Conservation (phyloP, 2,797 vertebrate genomes). For the Sitta carolinensis region DNA sequence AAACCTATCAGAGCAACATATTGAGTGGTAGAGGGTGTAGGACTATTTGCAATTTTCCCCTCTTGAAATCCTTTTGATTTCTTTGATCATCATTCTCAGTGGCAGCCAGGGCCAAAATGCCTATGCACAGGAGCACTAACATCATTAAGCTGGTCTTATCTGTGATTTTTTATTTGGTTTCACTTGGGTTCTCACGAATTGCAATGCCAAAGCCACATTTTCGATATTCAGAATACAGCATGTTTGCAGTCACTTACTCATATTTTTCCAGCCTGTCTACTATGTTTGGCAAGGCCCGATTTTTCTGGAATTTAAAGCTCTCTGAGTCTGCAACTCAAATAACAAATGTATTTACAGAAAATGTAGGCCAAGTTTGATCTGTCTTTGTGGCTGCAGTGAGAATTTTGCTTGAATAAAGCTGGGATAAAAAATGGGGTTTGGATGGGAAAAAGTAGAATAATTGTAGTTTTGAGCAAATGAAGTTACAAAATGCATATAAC, state of each 20-base stretch:
- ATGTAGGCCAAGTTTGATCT: background rate
- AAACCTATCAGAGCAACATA: background rate
- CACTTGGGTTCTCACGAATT: background rate
- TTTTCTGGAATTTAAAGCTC: background rate
- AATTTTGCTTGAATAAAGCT: background rate
- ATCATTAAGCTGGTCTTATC: background rate
- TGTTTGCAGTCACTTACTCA: background rate
- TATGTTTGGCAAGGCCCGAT: background rate
- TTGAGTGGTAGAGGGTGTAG: background rate
- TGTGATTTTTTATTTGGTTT: background rate
- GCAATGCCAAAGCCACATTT: conserved; percentile 16
- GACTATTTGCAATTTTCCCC: background rate
- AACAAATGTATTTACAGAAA: background rate
- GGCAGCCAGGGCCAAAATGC: background rate
- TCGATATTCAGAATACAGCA: background rate
- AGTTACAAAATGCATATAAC: background rate
- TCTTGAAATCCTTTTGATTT: background rate
- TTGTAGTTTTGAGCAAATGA: background rate
- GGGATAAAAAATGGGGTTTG: background rate
- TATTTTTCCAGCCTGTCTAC: background rate
- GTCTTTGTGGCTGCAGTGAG: background rate
- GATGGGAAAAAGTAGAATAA: background rate
- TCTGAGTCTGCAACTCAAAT: background rate
- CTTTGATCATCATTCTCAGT: background rate
- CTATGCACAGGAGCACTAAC: background rate